These are phyloP conservation scores for Craniophora ligustri DNA, from an alignment of 2,888 invertebrate species.

Conservation along the genomic window DNA sequence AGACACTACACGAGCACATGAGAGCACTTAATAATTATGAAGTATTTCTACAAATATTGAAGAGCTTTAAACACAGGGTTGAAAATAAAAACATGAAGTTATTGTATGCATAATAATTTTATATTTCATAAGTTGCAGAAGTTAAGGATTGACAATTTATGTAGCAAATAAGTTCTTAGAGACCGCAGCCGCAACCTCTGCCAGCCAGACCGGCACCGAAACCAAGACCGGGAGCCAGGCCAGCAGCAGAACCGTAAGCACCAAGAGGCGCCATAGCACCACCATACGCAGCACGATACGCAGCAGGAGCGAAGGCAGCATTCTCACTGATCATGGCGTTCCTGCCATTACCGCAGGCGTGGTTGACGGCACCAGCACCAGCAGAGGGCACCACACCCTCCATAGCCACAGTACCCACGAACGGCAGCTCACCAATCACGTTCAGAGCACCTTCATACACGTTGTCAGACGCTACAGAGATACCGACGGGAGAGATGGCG, in stretches of 20 bases:
- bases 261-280: slow-evolving; percentile 43
- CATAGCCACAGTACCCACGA: slow-evolving; percentile 44
- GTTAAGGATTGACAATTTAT: not conserved
- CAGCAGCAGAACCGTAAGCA: not conserved
- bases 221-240: not conserved
- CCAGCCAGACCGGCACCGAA: slow-evolving; percentile 1
- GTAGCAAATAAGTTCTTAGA: not conserved
- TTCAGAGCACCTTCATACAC: slow-evolving; percentile 21
- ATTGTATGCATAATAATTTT: slow-evolving; percentile 12
- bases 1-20: too few species aligned
- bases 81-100: not conserved
- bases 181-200: slow-evolving; percentile 4
- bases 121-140: not conserved
- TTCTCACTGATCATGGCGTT: slow-evolving; percentile 15
- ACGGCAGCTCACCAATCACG: slow-evolving; percentile 36
- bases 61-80: too few species aligned
- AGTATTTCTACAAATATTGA: too few species aligned
- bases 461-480: slow-evolving; percentile 57
- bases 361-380: slow-evolving; percentile 36
- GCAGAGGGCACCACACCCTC: slow-evolving; percentile 32
- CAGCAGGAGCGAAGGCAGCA: slow-evolving; percentile 4
- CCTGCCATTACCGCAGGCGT: slow-evolving; percentile 34
- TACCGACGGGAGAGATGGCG: slow-evolving; percentile 60
- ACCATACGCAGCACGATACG: too few species aligned
- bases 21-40: too few species aligned